Conservation (phyloP, 2,113 vertebrate genomes). For the Passer montanus region DNA sequence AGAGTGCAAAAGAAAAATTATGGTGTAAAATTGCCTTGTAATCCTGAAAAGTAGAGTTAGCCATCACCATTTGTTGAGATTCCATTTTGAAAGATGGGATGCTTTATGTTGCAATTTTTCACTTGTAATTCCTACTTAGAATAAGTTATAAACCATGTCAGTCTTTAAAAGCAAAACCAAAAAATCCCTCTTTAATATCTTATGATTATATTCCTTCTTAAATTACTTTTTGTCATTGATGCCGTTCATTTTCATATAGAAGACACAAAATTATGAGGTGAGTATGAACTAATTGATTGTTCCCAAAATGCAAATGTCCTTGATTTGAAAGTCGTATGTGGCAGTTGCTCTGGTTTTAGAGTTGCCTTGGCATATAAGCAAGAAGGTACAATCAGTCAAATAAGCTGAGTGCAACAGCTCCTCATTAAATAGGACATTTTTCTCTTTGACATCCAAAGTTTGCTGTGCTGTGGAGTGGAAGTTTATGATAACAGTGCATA, state of each 20-base stretch:
- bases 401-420: not conserved
- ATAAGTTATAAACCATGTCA: not conserved
- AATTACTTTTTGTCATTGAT: not conserved
- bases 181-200: not conserved
- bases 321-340: conserved; percentile 8
- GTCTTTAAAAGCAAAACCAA: not conserved
- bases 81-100: not conserved
- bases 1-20: not conserved
- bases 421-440: not conserved
- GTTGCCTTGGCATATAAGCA: not conserved
- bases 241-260: not conserved
- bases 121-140: not conserved
- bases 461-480: not conserved
- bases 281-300: conserved; percentile 29
- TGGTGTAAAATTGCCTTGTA: not conserved
- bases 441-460: conserved; percentile 27
- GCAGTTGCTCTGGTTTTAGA: not conserved
- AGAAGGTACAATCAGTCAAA: conserved; percentile 3
- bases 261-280: not conserved
- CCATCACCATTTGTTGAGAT: not conserved
- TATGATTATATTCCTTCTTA: not conserved
- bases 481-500: not conserved
- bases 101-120: conserved; percentile 1
- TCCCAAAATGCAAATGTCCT: conserved; percentile 28
- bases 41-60: not conserved